Evolutionary conservation across 2,888 invertebrate species (phyloP).

Genomic region (Apocheima hispidaria): DNA sequence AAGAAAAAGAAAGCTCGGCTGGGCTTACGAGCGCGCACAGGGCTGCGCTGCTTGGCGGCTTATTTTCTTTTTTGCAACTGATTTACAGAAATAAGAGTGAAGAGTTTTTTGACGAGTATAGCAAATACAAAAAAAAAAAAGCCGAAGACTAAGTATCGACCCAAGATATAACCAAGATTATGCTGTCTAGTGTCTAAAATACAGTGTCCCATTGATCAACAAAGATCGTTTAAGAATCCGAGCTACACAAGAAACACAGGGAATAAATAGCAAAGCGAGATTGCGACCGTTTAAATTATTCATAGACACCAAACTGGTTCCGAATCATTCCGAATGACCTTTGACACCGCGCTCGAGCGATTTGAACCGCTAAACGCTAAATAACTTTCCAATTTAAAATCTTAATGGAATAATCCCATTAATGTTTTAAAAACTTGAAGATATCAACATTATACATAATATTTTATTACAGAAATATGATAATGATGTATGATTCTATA

Average conservation of each 20-base stretch:
- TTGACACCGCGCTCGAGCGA: constrained; percentile 53
- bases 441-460: neutral
- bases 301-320: constrained; percentile 27
- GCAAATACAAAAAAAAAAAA: neutral
- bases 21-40: constrained; percentile 44
- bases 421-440: constrained; percentile 15
- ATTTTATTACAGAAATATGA: constrained; percentile 13
- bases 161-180: too few relatives aligned
- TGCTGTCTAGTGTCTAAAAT: too few relatives aligned
- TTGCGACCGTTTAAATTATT: constrained; percentile 27
- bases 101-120: too few relatives aligned
- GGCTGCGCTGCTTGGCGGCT: constrained; percentile 41
- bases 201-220: too few relatives aligned
- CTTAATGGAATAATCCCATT: constrained; percentile 23
- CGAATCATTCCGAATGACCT: constrained; percentile 31
- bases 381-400: constrained; percentile 47
- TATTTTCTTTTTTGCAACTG: neutral
- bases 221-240: neutral
- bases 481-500: constrained; percentile 21
- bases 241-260: constrained; percentile 13
- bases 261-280: neutral
- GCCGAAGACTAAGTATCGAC: neutral
- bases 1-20: constrained; percentile 55
- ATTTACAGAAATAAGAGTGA: too few relatives aligned
- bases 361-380: constrained; percentile 45